Percentiles rank a stretch among this genome's conserved stretches.
Evolutionary conservation across 2,888 invertebrate species (phyloP).

Genomic region (Pyrocoelia pectoralis): DNA sequence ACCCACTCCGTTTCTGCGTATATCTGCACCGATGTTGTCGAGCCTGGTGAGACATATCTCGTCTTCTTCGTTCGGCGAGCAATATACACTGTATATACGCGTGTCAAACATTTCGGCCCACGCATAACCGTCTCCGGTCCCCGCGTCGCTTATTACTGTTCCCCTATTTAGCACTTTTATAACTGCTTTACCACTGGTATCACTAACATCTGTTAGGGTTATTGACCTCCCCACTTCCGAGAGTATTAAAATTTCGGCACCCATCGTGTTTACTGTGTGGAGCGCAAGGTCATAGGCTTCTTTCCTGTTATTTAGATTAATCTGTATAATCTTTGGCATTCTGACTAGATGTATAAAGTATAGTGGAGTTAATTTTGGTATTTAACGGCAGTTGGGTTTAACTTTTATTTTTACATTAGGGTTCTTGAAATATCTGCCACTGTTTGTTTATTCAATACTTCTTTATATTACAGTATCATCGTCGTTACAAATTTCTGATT

Average conservation of each 20-base stretch:
- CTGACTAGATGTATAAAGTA: too few species aligned
- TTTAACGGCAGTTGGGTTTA: too few species aligned
- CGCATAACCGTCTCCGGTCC: neutral
- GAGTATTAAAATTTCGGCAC: neutral
- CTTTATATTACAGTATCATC: too few species aligned
- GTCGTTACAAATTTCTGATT: too few species aligned
- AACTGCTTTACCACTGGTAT: neutral
- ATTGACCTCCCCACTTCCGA: neutral
- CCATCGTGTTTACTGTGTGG: neutral
- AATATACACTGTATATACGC: neutral
- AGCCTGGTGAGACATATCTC: neutral
- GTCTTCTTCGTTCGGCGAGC: neutral
- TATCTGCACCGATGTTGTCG: neutral
- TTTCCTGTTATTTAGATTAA: neutral
- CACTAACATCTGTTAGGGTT: neutral
- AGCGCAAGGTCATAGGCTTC: neutral
- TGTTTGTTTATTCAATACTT: too few species aligned
- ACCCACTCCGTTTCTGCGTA: neutral
- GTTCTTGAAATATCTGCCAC: too few species aligned
- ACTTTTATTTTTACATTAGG: too few species aligned
- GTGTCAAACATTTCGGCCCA: neutral
- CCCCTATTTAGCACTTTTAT: neutral
- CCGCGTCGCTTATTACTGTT: neutral
- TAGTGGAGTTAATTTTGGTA: too few species aligned
- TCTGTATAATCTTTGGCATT: neutral